Evolutionary conservation across 2,113 vertebrate species (phyloP), one percentile per base, ranked within the genome.

Genomic region (Amazona guildingii): DNA sequence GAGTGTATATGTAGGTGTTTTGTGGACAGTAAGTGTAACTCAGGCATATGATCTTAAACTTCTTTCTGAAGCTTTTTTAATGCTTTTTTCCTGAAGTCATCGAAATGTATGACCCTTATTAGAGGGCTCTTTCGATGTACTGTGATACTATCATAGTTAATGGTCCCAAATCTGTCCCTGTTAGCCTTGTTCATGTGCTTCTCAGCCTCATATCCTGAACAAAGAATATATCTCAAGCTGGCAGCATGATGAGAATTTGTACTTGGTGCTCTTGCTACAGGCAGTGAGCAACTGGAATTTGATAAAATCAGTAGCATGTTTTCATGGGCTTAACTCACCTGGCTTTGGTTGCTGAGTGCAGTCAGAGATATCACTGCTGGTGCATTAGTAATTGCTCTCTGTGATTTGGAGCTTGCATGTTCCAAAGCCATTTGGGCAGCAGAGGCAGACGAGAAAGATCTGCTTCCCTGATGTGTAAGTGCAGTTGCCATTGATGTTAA

Each of bases 1-100:
- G 21, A 78, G 25, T 27, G 13, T 61, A 7, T 64, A 33, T 0
- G 0, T 37, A 44, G 28, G 39, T 15, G 1, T 69, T 49, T 55
- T 18, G 48, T 27, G 37, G 49, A 25, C 33, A 54, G 0, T 41
- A 48, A 35, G 31, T 52, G 39, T 78, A 59, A 66, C 21, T 61
- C 7, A 9, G 39, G 28, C 35, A 43, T 55, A 6, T 81, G 33
- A 66, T 55, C 48, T 48, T 41, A 41, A 83, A 54, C 28, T 59
- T 76, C 18, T 43, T 46, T 83, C 28, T 48, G 68, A 57, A 52
- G n/a, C 6, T 33, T 33, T 46, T 54, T 46, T 44, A 43, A 2
- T 19, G 0, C 0, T 11, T 46, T 76, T 67, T 86, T 79, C 16
- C 16, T 61, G 48, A 54, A 33, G 16, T 64, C 19, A 1, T 31